phyloP scores from a whole-genome alignment of 2,113 vertebrate species.

The Tyrannus savana region DNA sequence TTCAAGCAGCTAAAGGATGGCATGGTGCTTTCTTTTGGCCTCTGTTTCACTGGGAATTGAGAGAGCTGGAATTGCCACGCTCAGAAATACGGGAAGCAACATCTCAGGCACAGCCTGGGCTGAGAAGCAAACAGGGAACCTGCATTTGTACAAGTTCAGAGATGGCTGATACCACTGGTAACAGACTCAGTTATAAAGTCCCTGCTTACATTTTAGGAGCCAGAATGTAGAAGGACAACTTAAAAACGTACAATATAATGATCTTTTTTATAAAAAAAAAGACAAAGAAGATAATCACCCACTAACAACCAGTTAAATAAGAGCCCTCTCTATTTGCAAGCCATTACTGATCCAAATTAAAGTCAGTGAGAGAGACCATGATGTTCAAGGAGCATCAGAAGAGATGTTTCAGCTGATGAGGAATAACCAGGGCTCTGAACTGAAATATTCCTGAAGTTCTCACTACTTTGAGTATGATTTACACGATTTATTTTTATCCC shows the following conservation, averaged over 20 bases:
- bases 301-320: neutral
- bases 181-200: neutral
- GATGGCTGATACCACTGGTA: neutral
- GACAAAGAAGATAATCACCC: neutral
- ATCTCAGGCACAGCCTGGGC: neutral
- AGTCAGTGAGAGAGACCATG: neutral
- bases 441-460: neutral
- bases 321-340: neutral
- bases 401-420: neutral
- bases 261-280: neutral
- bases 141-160: neutral
- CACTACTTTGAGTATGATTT: neutral
- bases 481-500: neutral
- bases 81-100: fast-evolving
- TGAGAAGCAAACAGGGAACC: neutral
- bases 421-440: neutral
- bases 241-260: neutral
- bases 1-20: neutral
- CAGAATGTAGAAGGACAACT: neutral
- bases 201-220: neutral
- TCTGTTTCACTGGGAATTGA: neutral
- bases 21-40: neutral
- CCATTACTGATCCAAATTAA: neutral
- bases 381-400: neutral
- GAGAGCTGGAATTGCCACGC: too few relatives aligned